Conservation (phyloP, 2,113 vertebrate genomes). For the Ailurus styani region DNA sequence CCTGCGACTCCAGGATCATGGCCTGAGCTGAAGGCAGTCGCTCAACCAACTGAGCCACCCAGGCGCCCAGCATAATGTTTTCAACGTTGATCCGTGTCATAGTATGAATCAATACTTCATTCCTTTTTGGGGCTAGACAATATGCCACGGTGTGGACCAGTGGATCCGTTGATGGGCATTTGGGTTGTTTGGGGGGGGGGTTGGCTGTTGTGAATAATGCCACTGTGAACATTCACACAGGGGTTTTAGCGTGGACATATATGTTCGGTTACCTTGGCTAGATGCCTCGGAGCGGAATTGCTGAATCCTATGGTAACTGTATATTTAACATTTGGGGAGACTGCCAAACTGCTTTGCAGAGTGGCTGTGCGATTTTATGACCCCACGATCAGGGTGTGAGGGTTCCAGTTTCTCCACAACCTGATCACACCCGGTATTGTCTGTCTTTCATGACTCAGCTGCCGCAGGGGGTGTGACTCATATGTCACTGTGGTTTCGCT, state of each 20-base stretch:
- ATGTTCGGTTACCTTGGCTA: background rate
- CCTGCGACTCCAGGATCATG: too few species aligned
- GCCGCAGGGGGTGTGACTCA: background rate
- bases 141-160: background rate
- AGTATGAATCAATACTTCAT: background rate
- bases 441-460: background rate
- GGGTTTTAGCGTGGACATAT: background rate
- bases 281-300: background rate
- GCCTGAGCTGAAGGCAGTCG: too few species aligned
- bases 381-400: background rate
- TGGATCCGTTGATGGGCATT: background rate
- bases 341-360: background rate
- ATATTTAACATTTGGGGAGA: background rate
- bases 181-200: background rate
- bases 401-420: background rate
- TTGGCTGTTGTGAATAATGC: background rate
- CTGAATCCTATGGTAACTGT: background rate
- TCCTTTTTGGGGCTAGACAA: background rate
- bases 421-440: background rate
- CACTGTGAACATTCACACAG: background rate
- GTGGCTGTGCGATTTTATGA: background rate
- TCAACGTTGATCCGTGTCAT: background rate
- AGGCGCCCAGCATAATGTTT: background rate
- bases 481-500: background rate
- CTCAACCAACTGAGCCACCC: too few species aligned